Percentiles rank a stretch among this genome's conserved stretches.
Evolutionary conservation across 2,888 invertebrate genomes (phyloP).

Genomic region (Caradrina clavipalpis): DNA sequence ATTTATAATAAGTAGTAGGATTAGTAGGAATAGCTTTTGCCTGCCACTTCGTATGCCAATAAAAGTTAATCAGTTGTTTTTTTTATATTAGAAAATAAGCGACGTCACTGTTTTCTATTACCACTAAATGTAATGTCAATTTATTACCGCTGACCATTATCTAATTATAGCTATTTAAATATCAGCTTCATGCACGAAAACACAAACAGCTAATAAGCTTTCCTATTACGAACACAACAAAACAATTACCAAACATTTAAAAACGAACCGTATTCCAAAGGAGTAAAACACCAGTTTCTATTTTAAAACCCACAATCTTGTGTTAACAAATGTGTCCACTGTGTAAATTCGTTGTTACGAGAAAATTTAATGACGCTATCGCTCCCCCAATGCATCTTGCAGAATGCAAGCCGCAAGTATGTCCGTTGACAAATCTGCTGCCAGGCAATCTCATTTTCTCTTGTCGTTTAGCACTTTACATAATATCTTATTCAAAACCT

Average conservation of each 20-base stretch:
- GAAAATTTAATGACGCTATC: constrained; percentile 54
- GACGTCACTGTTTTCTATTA: too few species aligned
- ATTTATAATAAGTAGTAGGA: too few species aligned
- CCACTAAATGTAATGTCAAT: too few species aligned
- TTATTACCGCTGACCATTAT: too few species aligned
- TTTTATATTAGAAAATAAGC: too few species aligned
- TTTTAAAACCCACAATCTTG: constrained; percentile 16
- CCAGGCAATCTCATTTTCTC: constrained; percentile 35
- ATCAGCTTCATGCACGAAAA: too few species aligned
- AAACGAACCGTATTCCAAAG: constrained; percentile 1
- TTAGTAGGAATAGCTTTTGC: too few species aligned
- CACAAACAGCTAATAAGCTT: not conserved
- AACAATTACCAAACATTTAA: not conserved
- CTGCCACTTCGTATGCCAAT: too few species aligned
- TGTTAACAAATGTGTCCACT: constrained; percentile 37
- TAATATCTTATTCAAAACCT: constrained; percentile 31
- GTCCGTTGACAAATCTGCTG: constrained; percentile 33
- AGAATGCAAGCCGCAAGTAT: constrained; percentile 41
- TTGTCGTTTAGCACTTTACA: constrained; percentile 23
- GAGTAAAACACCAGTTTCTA: constrained; percentile 7
- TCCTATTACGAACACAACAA: constrained; percentile 6
- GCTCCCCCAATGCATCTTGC: constrained; percentile 33
- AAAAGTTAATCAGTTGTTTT: too few species aligned
- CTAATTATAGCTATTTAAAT: too few species aligned
- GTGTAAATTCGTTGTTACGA: constrained; percentile 52